Base-by-base conservation (phyloP, 2,113 vertebrate species). In the Corythornis cristatus region DNA sequence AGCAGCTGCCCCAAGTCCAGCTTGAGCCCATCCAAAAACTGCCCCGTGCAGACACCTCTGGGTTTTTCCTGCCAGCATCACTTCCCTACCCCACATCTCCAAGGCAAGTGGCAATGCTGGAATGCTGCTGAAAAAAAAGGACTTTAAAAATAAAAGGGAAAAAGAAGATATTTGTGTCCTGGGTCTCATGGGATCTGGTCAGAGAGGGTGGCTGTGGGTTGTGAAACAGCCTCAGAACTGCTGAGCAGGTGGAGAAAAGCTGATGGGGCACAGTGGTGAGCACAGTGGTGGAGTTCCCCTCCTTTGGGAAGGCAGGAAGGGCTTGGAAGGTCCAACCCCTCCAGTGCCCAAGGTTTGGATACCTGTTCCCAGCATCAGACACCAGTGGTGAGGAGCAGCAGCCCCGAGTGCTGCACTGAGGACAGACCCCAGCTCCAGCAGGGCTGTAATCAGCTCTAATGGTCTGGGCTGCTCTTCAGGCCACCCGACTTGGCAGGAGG, bases 301-400 rank as follows among this genome's bases (percentile, higher is more conserved):
- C 23, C 50, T 26, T 26, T 51, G 50, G 50, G 50, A 51, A 21
- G 50, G 22, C 25, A 7, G 23, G 50, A 51, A 51, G 50, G 50
- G 50, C 50, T 51, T 51, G 50, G 50, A 25, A 51, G 50, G 16
- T 21, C 43, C 2, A 4, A 15, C 6, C 43, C 43, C 51, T 20
- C 23, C 1, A 2, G 35, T 0, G 0, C 50, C 50, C 67, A 2
- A 18, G 0, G 3, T 14, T 45, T 9, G 7, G 37, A 2, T 1
- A 5, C 35, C 1, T 1, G 23, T 2, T 35, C 46, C 8, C 45
- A 48, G 86, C 61, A 33, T 7, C 46, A 1, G 9, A 6, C 7
- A 33, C 12, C 68, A 31, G 46, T 12, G 3, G 19, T 56, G 64
- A 29, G 57, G 43, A 4, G 43, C 57, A 8, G 40, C 76, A 37